Conservation (phyloP, 2,113 vertebrate species). For the Epinephelus lanceolatus region DNA sequence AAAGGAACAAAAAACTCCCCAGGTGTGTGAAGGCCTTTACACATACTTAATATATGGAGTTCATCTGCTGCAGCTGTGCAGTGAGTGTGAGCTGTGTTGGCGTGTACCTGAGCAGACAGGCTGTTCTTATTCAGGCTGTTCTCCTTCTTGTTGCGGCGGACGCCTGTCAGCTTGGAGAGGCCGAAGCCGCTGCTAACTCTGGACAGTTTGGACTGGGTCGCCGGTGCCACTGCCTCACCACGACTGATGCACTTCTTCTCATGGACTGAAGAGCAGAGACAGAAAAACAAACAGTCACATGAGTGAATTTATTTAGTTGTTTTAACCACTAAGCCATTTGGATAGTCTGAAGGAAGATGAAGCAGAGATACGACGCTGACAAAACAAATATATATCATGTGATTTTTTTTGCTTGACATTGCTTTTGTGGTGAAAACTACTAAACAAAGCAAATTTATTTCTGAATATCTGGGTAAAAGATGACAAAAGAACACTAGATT, state of each 20-base stretch:
- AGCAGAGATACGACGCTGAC: neutral
- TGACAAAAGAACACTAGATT: neutral
- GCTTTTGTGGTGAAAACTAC: no score
- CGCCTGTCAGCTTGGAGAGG: constrained; percentile 97
- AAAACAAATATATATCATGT: neutral
- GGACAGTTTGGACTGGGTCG: constrained; percentile 95
- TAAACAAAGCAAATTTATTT: neutral
- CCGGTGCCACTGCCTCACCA: constrained; percentile 91
- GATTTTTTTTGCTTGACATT: neutral
- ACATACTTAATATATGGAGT: neutral
- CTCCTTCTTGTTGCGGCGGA: constrained; percentile 94
- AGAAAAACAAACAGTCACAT: neutral
- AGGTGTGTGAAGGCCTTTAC: neutral
- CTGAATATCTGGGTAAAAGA: neutral
- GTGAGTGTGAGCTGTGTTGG: neutral
- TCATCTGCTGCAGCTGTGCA: neutral
- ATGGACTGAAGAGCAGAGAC: constrained; percentile 83
- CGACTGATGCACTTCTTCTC: constrained; percentile 97
- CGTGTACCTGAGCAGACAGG: constrained; percentile 92
- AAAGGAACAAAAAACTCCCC: no score
- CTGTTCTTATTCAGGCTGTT: constrained; percentile 95
- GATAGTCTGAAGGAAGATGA: neutral
- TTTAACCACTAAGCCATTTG: neutral
- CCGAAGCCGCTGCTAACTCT: constrained; percentile 97
- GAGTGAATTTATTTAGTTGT: neutral